Percentiles rank a stretch among this genome's conserved stretches.
Conservation (phyloP, 2,888 invertebrate genomes). For the Gandaritis pyraliata region DNA sequence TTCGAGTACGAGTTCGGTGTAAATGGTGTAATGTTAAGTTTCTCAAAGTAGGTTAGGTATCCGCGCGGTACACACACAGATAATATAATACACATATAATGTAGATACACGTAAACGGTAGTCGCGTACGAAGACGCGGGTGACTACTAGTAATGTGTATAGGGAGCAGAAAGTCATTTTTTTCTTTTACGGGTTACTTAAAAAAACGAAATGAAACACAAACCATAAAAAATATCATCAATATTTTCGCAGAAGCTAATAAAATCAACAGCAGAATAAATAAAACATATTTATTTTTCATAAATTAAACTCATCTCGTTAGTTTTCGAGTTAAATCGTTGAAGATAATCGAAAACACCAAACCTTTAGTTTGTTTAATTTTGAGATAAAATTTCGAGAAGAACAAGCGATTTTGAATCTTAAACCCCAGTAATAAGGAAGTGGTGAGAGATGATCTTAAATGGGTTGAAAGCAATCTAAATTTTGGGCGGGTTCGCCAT, state of each 20-base stretch:
- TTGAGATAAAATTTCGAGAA: conserved; percentile 27
- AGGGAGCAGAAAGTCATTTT: too few relatives aligned
- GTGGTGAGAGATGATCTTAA: conserved; percentile 36
- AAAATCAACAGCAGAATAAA: conserved; percentile 11
- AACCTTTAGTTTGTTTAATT: conserved; percentile 51
- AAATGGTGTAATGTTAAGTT: too few relatives aligned
- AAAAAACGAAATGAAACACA: too few relatives aligned
- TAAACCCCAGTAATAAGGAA: conserved; percentile 43
- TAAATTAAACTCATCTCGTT: conserved; percentile 16
- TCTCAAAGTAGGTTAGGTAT: too few relatives aligned
- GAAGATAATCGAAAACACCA: conserved; percentile 19
- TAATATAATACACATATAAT: too few relatives aligned
- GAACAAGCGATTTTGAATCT: conserved; percentile 43
- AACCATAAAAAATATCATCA: too few relatives aligned
- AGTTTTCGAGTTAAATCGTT: neutral
- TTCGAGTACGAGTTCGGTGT: too few relatives aligned
- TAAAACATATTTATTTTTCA: conserved; percentile 10
- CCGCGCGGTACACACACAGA: too few relatives aligned
- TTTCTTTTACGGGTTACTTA: too few relatives aligned
- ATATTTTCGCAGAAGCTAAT: neutral
- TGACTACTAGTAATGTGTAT: too few relatives aligned
- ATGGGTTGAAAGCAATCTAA: conserved; percentile 61
- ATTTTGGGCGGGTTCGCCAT: conserved; percentile 67
- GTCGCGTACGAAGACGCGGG: too few relatives aligned
- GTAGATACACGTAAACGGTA: too few relatives aligned